Percentiles rank a stretch among this genome's conserved stretches.
These are phyloP conservation scores for Cyanistes caeruleus DNA, from an alignment of 2,113 vertebrate genomes.

Conservation along the genomic window DNA sequence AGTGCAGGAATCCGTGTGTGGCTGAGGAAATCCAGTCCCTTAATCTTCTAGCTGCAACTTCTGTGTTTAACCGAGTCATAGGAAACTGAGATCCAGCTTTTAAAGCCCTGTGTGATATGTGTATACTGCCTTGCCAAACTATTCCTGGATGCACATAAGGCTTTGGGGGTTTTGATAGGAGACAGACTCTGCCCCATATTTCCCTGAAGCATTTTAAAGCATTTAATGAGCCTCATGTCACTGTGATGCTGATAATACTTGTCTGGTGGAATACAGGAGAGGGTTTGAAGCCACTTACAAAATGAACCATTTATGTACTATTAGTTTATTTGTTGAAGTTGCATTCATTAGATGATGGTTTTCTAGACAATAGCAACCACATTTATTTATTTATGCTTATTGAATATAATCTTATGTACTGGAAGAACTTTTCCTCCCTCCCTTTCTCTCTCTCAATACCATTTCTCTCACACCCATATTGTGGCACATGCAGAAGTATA, in stretches of 20 bases:
- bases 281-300: neutral
- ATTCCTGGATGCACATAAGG: neutral
- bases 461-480: neutral
- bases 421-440: too few species aligned
- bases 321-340: neutral
- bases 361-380: neutral
- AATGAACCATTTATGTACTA: neutral
- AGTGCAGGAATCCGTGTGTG: neutral
- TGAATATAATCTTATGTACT: neutral
- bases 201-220: neutral
- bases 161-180: neutral
- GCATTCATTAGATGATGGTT: neutral
- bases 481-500: neutral
- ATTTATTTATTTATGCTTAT: neutral
- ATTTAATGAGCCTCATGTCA: neutral
- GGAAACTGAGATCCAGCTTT: neutral
- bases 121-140: neutral
- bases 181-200: neutral
- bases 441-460: neutral
- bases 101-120: neutral
- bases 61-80: neutral
- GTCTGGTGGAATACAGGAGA: neutral
- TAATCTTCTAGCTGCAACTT: neutral
- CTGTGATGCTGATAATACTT: neutral
- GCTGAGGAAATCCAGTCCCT: neutral